phyloP scores from a whole-genome alignment of 1,140 invertebrate species.

The Lasioglossum albipes region DNA sequence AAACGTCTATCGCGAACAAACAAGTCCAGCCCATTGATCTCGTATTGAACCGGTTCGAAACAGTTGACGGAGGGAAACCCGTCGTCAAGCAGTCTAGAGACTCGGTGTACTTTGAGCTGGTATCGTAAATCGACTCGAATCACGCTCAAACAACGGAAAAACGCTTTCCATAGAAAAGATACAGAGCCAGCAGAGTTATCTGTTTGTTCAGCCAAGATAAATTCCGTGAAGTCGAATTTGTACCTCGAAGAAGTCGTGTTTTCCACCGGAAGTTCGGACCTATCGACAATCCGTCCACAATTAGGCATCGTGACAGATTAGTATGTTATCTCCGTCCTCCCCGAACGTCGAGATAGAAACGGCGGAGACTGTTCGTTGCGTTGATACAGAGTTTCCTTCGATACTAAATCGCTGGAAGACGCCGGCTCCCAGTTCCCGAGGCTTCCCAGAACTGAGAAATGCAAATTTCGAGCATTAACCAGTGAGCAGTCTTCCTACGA shows the following conservation, averaged over 20 bases:
- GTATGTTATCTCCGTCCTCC: background rate
- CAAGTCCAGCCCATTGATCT: background rate
- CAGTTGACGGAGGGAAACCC: background rate
- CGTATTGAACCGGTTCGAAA: background rate
- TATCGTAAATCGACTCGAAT: background rate
- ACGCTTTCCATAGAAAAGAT: no score
- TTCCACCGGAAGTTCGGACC: background rate
- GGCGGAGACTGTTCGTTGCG: no score
- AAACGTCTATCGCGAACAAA: background rate
- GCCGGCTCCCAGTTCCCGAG: background rate
- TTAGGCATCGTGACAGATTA: background rate
- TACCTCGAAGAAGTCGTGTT: constrained; percentile 14
- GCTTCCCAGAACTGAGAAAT: background rate
- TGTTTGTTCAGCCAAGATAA: constrained; percentile 7
- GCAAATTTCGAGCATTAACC: constrained; percentile 13
- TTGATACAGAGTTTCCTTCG: no score
- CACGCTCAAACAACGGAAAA: background rate
- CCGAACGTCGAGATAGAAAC: background rate
- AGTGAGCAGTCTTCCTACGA: background rate
- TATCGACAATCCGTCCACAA: background rate
- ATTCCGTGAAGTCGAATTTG: background rate
- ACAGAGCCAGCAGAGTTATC: no score
- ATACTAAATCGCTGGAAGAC: background rate
- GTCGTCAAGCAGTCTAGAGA: constrained; percentile 18
- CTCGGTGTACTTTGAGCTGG: constrained; percentile 9